Evolutionary conservation across 2,888 invertebrate species (phyloP), one percentile per base, ranked within the genome.

Genomic region (Sturmia bella): DNA sequence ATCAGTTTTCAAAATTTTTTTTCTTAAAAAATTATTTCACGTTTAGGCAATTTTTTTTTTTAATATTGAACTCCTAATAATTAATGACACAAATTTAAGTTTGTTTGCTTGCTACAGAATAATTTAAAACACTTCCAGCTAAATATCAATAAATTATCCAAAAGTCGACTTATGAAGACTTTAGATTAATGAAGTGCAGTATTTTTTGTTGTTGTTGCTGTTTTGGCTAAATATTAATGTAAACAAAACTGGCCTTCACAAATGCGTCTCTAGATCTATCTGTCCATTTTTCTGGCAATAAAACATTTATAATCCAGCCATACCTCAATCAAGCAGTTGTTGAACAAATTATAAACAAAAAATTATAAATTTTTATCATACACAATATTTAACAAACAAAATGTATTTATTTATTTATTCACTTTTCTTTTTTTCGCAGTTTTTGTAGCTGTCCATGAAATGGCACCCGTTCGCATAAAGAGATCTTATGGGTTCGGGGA

Each of bases 181-280:
- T 12, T 19, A 2, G n/a, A n/a, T 57, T 37, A 45, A 61, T 27
- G 68, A 39, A 5, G 69, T 37, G 45, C 43, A 24, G 45, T 61
- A 27, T 24, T 45, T 37, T 52, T 27, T 54, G 9, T 32, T 39
- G 48, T 61, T 13, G 27, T 27, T 27, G 27, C 6, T 27, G 9
- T 45, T 1, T n/a, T 37, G 43, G 63, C 17, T 74, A 59, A 74
- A 74, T 54, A 59, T 59, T 48, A 76, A 80, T 61, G 74, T 64
- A 61, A 82, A 78, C 59, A 82, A 78, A 82, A 70, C 54, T 78
- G 78, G 63, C 78, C 78, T 78, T 78, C 78, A 64, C 12, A 57
- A 66, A 13, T 72, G 50, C 17, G 57, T 70, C 64, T 78, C 13
- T 70, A 39, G 66, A 59, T 39, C 59, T 66, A 72, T 56, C 45